Evolutionary conservation across 1,140 invertebrate species (phyloP), one percentile per base, ranked within the genome.

Genomic region (Drosophila cardini): DNA sequence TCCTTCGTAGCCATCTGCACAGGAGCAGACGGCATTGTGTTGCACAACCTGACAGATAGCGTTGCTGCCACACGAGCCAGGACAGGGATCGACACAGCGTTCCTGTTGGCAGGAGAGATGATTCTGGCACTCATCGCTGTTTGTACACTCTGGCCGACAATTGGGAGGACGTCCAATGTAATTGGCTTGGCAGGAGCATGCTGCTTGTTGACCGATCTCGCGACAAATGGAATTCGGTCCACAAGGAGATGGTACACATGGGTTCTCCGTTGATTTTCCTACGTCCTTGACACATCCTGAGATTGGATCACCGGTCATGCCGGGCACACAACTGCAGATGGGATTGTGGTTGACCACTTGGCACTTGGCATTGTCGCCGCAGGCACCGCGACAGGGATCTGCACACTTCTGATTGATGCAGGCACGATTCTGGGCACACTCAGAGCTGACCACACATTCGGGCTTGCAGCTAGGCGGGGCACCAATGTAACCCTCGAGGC

Each of bases 321-420:
- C 95, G 43, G 92, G 92, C 36, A 94, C 93, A 76, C 96, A 96
- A 65, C 94, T 96, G 86, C 96, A 97, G 53, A 97, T 96, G 0
- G 97, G 96, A 91, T 96, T 96, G 82, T 97, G 97, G 70, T 96
- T 97, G 2, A 97, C 94, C 3, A 97, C 96, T 84, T 96, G 94
- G 78, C 97, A 98, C 60, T 96, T 94, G 4, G 97, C 96, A 87
- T 97, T 96, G 2, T 94, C 81, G n/a, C 96, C 97, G 87, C 97
- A 98, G 0, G 95, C 94, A 26, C 96, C 95, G n/a, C 94, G 94
- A 91, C 96, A 98, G 4, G 97, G 96, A 93, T 98, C 95, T 8
- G 94, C 92, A 81, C 97, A 98, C 90, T 96, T 96, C 84, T 97
- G 95, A 70, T 95, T 95, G 11, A 96, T 93, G 84, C 97, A 98